These are phyloP conservation scores for Lampropteryx suffumata DNA, from an alignment of 2,888 invertebrate species.

Conservation along the genomic window DNA sequence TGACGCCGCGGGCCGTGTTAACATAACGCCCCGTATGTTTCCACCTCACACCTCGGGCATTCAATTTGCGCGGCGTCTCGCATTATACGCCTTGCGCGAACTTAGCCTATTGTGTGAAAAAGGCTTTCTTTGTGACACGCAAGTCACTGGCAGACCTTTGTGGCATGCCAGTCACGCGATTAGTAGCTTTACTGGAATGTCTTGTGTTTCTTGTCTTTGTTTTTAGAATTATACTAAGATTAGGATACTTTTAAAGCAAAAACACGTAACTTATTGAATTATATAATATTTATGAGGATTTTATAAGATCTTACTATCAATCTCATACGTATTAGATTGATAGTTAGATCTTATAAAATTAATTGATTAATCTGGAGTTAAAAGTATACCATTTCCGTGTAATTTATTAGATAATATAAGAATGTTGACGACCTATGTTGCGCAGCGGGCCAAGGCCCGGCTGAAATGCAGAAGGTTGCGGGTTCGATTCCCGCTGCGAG, in stretches of 20 bases:
- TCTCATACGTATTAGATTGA: too few species aligned
- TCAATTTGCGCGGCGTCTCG: conserved; percentile 70
- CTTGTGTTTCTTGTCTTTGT: conserved; percentile 2
- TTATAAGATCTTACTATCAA: too few species aligned
- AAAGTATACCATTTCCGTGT: too few species aligned
- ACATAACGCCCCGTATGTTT: conserved; percentile 46
- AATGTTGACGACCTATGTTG: too few species aligned
- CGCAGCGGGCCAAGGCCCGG: too few species aligned
- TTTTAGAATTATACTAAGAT: not conserved
- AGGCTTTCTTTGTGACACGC: conserved; percentile 41
- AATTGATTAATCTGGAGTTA: too few species aligned
- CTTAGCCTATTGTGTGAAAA: conserved; percentile 54
- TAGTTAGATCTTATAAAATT: too few species aligned
- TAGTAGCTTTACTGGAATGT: conserved; percentile 4
- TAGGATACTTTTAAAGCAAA: not conserved
- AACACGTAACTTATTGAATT: too few species aligned
- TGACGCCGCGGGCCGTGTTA: not conserved
- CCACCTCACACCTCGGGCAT: conserved; percentile 61
- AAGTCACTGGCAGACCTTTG: conserved; percentile 31
- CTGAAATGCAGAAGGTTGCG: too few species aligned
- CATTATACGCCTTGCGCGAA: conserved; percentile 61
- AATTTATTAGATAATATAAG: too few species aligned
- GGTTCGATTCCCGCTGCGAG: too few species aligned
- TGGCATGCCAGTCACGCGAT: conserved; percentile 12
- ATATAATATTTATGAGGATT: too few species aligned